Conservation (phyloP, 30 jellyfish, hydroid and myxozoan species). For the Euphysa ruthae region DNA sequence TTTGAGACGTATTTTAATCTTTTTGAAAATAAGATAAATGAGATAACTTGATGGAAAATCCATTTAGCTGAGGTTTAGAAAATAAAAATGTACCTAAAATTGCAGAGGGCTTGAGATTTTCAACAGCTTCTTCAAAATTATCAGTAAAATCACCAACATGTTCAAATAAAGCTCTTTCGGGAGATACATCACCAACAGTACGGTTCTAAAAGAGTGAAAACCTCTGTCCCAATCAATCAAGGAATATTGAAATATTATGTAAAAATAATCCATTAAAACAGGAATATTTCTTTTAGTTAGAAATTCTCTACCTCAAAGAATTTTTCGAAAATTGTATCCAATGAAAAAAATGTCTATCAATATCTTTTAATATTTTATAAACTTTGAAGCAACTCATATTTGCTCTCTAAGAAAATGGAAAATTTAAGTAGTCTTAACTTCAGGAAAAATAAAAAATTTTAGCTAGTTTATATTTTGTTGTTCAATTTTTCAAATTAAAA, state of each 20-base stretch:
- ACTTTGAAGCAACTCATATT: no score
- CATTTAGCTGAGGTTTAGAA: no score
- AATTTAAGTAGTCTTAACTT: no score
- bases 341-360: no score
- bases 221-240: background rate
- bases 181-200: conserved; percentile 62
- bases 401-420: no score
- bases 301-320: no score
- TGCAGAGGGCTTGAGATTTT: conserved; percentile 65
- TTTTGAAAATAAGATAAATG: no score
- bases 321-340: no score
- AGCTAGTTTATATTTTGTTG: background rate
- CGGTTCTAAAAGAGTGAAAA: conserved; percentile 46
- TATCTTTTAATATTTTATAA: no score
- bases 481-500: background rate
- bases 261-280: background rate
- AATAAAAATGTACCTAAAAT: conserved; percentile 40
- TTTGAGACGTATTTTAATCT: no score
- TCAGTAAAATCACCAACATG: conserved; percentile 43
- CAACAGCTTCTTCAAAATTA: conserved; percentile 53
- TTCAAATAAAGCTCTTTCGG: conserved; percentile 49
- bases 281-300: no score
- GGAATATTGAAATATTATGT: background rate
- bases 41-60: background rate
- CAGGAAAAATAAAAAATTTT: no score